phyloP scores from a whole-genome alignment of 2,888 invertebrate species.

The Meiosimyza platycephala region DNA sequence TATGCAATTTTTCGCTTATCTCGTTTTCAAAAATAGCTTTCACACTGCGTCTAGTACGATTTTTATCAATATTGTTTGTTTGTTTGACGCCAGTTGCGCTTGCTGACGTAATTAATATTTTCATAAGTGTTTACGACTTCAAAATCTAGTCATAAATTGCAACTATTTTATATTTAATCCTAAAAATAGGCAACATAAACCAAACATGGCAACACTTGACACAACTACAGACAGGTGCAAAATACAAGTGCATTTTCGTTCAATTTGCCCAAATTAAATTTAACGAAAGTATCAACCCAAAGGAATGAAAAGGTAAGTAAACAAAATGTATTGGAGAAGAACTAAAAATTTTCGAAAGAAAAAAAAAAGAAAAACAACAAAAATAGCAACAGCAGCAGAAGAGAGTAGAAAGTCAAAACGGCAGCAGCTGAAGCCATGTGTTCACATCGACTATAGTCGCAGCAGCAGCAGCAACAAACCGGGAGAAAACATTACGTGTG shows the following conservation, averaged over 20 bases:
- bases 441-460: background rate
- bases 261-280: constrained; percentile 5
- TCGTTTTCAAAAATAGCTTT: too few relatives aligned
- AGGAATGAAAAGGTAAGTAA: background rate
- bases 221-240: constrained; percentile 3
- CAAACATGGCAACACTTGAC: constrained; percentile 7
- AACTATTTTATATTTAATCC: background rate
- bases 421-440: constrained; percentile 12
- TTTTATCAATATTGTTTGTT: too few relatives aligned
- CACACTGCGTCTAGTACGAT: too few relatives aligned
- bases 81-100: too few relatives aligned
- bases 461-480: too few relatives aligned
- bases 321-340: background rate
- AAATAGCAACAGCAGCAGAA: background rate
- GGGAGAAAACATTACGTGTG: too few relatives aligned
- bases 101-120: too few relatives aligned
- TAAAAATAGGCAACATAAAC: background rate
- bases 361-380: constrained; percentile 5
- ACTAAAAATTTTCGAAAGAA: background rate
- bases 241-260: background rate
- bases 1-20: too few relatives aligned
- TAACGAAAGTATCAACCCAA: background rate
- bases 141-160: background rate
- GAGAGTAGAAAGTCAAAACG: constrained; percentile 3
- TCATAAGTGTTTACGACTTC: too few relatives aligned